Evolutionary conservation across 2,113 vertebrate genomes (phyloP), one percentile per base, ranked within the genome.

Genomic region (Callipepla californica): DNA sequence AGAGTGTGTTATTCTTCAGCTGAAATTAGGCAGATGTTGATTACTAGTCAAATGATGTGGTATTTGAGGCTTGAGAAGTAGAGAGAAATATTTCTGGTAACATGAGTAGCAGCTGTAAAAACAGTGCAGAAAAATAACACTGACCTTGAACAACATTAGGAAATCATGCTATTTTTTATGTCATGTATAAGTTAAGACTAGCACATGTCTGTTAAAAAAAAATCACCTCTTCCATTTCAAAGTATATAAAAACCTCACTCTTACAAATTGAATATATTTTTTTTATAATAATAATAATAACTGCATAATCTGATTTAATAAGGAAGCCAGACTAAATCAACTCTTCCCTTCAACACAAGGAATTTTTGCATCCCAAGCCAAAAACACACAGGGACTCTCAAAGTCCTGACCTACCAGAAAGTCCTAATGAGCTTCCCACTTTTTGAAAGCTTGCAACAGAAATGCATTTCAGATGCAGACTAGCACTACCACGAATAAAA

Each of bases 71-170:
- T 96, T 68, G 93, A 38, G 85, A 94, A 75, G 81, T 59, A 84
- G 73, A 63, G 72, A 85, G 90, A 94, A 95, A 86, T 87, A 89
- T 72, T 94, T 80, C 85, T 94, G 90, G 87, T 94, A 91, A 94
- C 89, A 72, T 2, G 42, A 88, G 93, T 23, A 86, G 94, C 96
- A 96, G 95, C 95, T 96, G 96, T 94, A 61, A 95, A 96, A 96
- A 96, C 95, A 96, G 74, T 4, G 5, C 55, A 80, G 87, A 65
- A 80, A 88, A 92, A 93, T 50, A 89, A 86, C 85, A 57, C 63
- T 75, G 85, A 72, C 93, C 91, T 88, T 91, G 85, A 80, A 51
- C 87, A 92, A 22, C 82, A 47, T 83, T 22, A 80, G 80, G 81
- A 75, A 93, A 92, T 80, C 73, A 11, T 48, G 59, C n/a, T 11